Conservation (phyloP, 2,888 invertebrate genomes). For the Keiferia lycopersicella region DNA sequence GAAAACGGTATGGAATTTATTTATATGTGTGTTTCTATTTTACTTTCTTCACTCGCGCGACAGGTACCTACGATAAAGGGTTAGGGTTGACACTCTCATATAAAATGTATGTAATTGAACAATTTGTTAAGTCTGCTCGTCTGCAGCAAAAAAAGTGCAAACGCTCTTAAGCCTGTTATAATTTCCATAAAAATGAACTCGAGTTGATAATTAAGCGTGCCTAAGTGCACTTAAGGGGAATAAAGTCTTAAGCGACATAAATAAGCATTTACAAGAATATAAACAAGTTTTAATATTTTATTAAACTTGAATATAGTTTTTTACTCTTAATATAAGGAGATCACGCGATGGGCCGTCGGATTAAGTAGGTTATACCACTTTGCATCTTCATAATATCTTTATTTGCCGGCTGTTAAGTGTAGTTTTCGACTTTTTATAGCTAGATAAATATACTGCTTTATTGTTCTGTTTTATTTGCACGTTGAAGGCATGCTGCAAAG, state of each 20-base stretch:
- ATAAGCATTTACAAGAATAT: constrained; percentile 19
- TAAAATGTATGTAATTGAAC: constrained; percentile 8
- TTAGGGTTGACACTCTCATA: constrained; percentile 9
- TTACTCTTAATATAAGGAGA: constrained; percentile 19
- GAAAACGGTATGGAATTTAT: too few relatives aligned
- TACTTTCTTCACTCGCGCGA: too few relatives aligned
- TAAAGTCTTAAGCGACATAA: constrained; percentile 17
- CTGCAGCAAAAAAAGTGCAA: not conserved
- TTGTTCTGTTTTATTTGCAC: not conserved
- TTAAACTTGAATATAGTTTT: constrained; percentile 15
- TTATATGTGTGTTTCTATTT: too few relatives aligned
- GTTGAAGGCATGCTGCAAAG: not conserved
- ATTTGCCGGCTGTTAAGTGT: constrained; percentile 6
- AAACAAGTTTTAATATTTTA: constrained; percentile 19
- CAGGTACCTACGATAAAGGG: constrained; percentile 9
- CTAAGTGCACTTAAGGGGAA: constrained; percentile 11
- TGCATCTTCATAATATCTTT: constrained; percentile 19
- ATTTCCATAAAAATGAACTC: constrained; percentile 17
- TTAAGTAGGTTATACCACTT: constrained; percentile 18
- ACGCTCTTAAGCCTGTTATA: constrained; percentile 15
- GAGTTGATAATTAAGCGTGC: constrained; percentile 17
- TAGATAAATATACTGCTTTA: not conserved
- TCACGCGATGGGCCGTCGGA: constrained; percentile 16
- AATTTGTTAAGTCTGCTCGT: constrained; percentile 1
- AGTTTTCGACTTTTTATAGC: constrained; percentile 1